These are phyloP conservation scores for Oreochromis niloticus DNA, from an alignment of 2,113 vertebrate genomes.

Conservation along the genomic window DNA sequence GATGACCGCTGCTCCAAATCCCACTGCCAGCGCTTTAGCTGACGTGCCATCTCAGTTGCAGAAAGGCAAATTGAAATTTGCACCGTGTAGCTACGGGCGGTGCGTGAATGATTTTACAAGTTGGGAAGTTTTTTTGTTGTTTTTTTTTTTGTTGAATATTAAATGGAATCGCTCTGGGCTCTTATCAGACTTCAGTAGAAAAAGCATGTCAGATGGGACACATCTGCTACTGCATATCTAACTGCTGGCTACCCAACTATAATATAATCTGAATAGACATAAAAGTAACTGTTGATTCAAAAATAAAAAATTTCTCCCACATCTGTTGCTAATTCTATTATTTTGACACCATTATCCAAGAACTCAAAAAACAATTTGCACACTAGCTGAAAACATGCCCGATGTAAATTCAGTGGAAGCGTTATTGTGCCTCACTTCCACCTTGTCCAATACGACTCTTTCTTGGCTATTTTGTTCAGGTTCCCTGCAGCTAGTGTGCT, in stretches of 20 bases:
- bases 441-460: constrained; percentile 26
- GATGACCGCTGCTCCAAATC: constrained; percentile 19
- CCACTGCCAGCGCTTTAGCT: constrained; percentile 15
- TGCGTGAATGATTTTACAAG: neutral
- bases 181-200: neutral
- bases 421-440: constrained; percentile 43
- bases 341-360: constrained; percentile 10
- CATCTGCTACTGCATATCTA: neutral
- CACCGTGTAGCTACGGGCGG: neutral
- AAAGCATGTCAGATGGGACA: neutral
- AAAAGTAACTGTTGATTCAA: neutral
- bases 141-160: neutral
- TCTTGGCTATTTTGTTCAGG: constrained; percentile 49
- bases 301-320: neutral
- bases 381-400: constrained; percentile 25
- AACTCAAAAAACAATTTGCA: constrained; percentile 12
- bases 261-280: neutral
- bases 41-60: neutral
- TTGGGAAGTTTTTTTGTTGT: neutral
- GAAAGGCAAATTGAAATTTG: neutral
- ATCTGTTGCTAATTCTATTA: neutral
- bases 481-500: constrained; percentile 51
- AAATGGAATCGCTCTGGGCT: neutral
- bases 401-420: constrained; percentile 47
- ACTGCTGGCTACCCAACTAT: neutral